These are phyloP conservation scores for Rhabdornis inornatus DNA, from an alignment of 2,113 vertebrate genomes.

Conservation along the genomic window DNA sequence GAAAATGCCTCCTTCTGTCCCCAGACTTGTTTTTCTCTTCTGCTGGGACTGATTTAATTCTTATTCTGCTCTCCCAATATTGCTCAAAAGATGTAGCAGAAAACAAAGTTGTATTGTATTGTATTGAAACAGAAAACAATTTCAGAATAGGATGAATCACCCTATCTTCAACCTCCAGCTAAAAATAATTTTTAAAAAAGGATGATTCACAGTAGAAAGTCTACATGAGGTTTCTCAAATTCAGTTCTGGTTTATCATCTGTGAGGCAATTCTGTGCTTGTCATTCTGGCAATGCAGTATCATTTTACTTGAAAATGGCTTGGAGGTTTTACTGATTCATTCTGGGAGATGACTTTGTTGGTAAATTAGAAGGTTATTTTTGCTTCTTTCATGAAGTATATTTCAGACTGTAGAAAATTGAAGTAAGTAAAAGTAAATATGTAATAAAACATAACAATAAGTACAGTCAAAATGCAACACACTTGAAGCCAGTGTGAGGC, in stretches of 20 bases:
- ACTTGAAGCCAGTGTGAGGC: neutral
- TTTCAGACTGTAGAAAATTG: neutral
- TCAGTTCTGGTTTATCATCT: conserved; percentile 37
- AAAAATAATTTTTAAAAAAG: conserved; percentile 23
- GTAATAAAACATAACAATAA: neutral
- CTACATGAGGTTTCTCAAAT: conserved; percentile 58
- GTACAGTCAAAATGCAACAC: neutral
- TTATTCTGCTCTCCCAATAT: neutral
- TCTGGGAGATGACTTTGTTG: conserved; percentile 32
- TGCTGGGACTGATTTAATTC: neutral
- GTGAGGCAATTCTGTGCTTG: conserved; percentile 61
- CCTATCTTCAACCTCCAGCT: neutral
- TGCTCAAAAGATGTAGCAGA: conserved; percentile 6
- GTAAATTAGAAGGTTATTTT: conserved; percentile 8
- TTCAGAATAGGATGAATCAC: conserved; percentile 67
- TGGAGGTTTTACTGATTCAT: conserved; percentile 54
- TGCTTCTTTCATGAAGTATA: neutral
- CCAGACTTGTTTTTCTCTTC: neutral
- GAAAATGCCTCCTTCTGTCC: neutral
- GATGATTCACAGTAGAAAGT: conserved; percentile 75
- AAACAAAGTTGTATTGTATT: conserved; percentile 7
- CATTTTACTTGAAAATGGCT: conserved; percentile 78
- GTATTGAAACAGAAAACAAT: conserved; percentile 34
- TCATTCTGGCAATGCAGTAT: conserved; percentile 67
- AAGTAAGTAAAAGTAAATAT: neutral